Evolutionary conservation across 2,888 invertebrate species (phyloP), one percentile per base, ranked within the genome.

Genomic region (Belgica antarctica): DNA sequence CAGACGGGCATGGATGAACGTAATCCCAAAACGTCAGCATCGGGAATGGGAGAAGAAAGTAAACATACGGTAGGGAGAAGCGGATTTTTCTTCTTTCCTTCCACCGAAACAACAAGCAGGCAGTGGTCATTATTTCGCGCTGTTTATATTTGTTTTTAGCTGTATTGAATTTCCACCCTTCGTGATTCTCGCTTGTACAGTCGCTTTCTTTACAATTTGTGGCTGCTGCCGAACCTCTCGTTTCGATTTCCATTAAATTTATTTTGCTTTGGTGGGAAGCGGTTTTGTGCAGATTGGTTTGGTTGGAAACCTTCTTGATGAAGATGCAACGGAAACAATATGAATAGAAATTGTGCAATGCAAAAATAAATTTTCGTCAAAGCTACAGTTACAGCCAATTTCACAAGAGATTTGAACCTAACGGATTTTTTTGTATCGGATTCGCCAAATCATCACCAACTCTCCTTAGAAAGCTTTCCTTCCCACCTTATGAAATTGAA

Each of bases 111-210:
- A 17, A 25, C 31, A 17, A 12, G 27, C 41, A 22, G 8, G 27
- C 47, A 65, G 47, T 25, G 65, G 65, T 65, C 65, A 65, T 65
- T 65, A 65, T 41, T 65, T 65, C 65, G 65, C 65, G 65, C 15
- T 65, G 65, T 47, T 65, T 46, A 46, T 46, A 8, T 65, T 62
- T 22, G 19, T 28, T 34, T 62, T 57, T 15, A 62, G 34, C 36
- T 34, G 62, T 62, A 62, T 62, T 62, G n/a, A 34, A 62, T 62
- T 62, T 62, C 62, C 36, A 62, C 62, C 62, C 62, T 36, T 36
- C 36, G 41, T 41, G 41, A 41, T 41, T 2, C n/a, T 15, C 41
- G 41, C 15, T 12, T 15, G 15, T 15, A 41, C 15, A 4, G 41
- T 4, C 41, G 41, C 12, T 41, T 41, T 10, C 34, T 34, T 34